Conservation (phyloP, 2,888 invertebrate species). For the Aelia acuminata region DNA sequence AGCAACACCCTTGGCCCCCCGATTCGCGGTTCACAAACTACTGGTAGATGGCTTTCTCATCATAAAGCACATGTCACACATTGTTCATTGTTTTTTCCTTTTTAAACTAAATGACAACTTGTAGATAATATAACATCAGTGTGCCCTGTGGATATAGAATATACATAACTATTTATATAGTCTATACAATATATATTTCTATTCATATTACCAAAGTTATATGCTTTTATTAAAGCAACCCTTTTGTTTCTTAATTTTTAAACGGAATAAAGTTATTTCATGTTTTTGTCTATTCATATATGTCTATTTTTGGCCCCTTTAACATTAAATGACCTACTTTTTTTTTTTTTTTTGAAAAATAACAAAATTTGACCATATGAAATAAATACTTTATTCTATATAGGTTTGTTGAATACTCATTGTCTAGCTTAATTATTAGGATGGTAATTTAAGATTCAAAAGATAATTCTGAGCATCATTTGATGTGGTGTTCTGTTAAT, state of each 20-base stretch:
- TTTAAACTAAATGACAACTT: conserved; percentile 2
- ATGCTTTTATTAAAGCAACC: conserved; percentile 40
- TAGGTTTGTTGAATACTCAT: conserved; percentile 43
- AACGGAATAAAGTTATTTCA: conserved; percentile 39
- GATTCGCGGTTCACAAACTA: conserved; percentile 65
- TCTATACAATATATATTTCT: conserved; percentile 50
- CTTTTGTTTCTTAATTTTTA: conserved; percentile 36
- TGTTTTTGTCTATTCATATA: conserved; percentile 13
- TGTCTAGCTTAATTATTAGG: not conserved
- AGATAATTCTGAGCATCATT: not conserved
- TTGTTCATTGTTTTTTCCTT: too few relatives aligned
- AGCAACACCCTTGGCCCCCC: conserved; percentile 61
- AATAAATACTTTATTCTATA: conserved; percentile 10
- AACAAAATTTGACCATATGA: not conserved
- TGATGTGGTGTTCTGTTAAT: not conserved
- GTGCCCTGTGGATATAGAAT: conserved; percentile 7
- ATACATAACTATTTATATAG: conserved; percentile 31
- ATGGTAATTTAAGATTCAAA: not conserved
- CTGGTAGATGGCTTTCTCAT: conserved; percentile 59
- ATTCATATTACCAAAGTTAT: conserved; percentile 46
- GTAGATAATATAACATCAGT: conserved; percentile 21
- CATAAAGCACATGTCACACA: conserved; percentile 47
- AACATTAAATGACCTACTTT: not conserved
- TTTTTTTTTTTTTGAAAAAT: not conserved
- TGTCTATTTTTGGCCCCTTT: not conserved